phyloP scores from a whole-genome alignment of 2,113 vertebrate genomes.

The Polyodon spathula region DNA sequence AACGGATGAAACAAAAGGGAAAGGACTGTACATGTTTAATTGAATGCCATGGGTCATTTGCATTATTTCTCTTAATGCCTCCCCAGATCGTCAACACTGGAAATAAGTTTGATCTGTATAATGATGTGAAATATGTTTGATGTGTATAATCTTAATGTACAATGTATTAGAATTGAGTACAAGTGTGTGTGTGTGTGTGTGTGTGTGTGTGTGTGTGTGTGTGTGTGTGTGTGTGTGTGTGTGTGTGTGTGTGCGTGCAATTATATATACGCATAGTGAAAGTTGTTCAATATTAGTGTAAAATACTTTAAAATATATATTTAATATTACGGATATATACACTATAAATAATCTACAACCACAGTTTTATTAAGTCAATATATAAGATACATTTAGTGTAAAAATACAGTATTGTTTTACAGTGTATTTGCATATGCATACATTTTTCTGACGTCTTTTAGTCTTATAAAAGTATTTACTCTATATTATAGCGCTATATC shows the following conservation, averaged over 20 bases:
- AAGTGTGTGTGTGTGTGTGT: constrained; percentile 35
- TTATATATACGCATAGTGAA: neutral
- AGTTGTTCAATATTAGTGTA: too few relatives aligned
- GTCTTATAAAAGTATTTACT: too few relatives aligned
- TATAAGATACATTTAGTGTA: too few relatives aligned
- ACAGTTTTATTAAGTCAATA: too few relatives aligned
- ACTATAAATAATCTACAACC: too few relatives aligned
- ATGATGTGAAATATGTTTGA: too few relatives aligned
- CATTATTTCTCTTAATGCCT: constrained; percentile 50
- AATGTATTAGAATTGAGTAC: constrained; percentile 33
- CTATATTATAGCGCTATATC: too few relatives aligned
- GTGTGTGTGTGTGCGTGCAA: constrained; percentile 13
- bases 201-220: too few relatives aligned
- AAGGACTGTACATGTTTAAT: constrained; percentile 44
- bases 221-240: constrained; percentile 14
- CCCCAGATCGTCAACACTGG: constrained; percentile 38
- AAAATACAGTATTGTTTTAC: too few relatives aligned
- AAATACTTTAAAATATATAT: neutral
- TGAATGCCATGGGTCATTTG: constrained; percentile 59
- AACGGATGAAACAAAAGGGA: constrained; percentile 40
- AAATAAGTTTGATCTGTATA: constrained; percentile 37
- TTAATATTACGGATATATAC: neutral
- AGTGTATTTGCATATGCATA: too few relatives aligned
- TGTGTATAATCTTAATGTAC: neutral
- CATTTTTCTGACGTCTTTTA: too few relatives aligned